Evolutionary conservation across 2,888 invertebrate species (phyloP).

Genomic region (Napeogenes sylphis): DNA sequence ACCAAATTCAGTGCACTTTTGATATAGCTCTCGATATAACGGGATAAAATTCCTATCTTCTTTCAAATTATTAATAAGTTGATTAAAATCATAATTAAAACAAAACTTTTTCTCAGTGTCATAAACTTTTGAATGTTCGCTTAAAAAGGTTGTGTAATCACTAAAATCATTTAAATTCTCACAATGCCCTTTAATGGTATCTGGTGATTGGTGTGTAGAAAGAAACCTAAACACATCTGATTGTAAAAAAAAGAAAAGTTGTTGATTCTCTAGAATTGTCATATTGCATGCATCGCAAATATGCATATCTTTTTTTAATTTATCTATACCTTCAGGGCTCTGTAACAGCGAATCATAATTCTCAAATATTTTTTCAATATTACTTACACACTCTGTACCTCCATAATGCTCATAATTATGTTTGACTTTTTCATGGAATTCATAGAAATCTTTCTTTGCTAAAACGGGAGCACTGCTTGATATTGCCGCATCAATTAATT

Average conservation of each 20-base stretch:
- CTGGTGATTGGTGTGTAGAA: conserved; percentile 55
- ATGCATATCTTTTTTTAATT: conserved; percentile 53
- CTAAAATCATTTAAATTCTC: conserved; percentile 28
- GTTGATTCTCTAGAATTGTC: conserved; percentile 49
- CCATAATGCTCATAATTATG: conserved; percentile 59
- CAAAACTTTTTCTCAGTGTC: conserved; percentile 47
- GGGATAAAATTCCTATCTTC: conserved; percentile 42
- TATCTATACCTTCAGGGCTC: conserved; percentile 46
- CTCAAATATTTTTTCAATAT: conserved; percentile 47
- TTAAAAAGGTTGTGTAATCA: too few species aligned
- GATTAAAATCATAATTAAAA: conserved; percentile 51
- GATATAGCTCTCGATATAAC: conserved; percentile 80
- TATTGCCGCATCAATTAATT: conserved; percentile 58
- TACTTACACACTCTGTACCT: conserved; percentile 45
- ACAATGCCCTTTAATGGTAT: conserved; percentile 49
- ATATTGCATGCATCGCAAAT: conserved; percentile 57
- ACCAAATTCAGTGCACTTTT: conserved; percentile 87
- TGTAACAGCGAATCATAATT: conserved; percentile 49
- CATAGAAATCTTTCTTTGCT: conserved; percentile 62
- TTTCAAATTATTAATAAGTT: conserved; percentile 41
- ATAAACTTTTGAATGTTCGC: conserved; percentile 32
- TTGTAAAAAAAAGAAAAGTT: conserved; percentile 56
- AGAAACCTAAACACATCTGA: conserved; percentile 45
- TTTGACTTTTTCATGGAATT: conserved; percentile 62
- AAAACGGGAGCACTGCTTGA: conserved; percentile 66